Evolutionary conservation across 2,888 invertebrate species (phyloP).

Genomic region (Acanthosepion lycidas): DNA sequence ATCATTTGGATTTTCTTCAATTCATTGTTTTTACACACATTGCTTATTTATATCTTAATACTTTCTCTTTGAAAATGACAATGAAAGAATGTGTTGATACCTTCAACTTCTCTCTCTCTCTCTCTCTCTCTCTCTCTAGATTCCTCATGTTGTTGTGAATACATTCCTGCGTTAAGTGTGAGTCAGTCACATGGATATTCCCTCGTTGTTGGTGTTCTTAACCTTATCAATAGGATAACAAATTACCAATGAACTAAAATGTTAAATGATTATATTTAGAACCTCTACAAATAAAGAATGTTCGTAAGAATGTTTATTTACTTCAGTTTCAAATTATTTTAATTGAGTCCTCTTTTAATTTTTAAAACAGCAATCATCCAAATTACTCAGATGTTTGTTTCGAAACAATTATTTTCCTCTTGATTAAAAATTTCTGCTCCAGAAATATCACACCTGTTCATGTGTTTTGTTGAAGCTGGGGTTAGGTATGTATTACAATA

Average conservation of each 20-base stretch:
- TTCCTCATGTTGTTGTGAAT: background rate
- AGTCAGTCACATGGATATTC: background rate
- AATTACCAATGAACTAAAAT: background rate
- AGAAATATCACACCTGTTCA: background rate
- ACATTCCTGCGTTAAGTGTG: too few relatives aligned
- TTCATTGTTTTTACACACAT: background rate
- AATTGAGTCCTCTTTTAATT: background rate
- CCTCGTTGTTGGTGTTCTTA: too few relatives aligned
- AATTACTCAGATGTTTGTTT: background rate
- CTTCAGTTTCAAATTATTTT: background rate
- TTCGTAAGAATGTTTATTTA: background rate
- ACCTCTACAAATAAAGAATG: background rate
- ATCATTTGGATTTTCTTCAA: background rate
- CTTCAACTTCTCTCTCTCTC: background rate
- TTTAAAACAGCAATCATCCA: background rate
- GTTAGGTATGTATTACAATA: background rate
- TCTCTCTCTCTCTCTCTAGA: background rate
- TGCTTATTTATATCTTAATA: too few relatives aligned
- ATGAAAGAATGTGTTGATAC: background rate
- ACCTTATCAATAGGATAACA: too few relatives aligned
- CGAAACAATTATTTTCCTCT: background rate
- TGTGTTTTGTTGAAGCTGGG: background rate
- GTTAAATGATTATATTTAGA: background rate
- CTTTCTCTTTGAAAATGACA: too few relatives aligned
- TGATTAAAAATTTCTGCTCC: background rate